These are phyloP conservation scores for Sorex fumeus DNA, from an alignment of 2,113 vertebrate genomes.

Conservation along the genomic window DNA sequence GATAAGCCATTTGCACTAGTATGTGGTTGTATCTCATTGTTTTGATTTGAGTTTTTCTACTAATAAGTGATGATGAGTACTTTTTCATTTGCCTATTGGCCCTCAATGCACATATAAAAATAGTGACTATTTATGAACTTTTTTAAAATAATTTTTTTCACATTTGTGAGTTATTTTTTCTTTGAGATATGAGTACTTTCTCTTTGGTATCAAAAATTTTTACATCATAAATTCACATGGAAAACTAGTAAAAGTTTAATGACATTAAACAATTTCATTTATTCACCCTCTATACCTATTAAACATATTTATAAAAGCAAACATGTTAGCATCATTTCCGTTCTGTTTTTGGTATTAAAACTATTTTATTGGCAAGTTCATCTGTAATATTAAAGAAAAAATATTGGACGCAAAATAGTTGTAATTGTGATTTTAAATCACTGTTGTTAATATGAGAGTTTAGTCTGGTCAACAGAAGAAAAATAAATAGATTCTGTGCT, in stretches of 20 bases:
- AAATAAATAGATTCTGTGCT: slow-evolving; percentile 78
- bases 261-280: too few species aligned
- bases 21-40: too few species aligned
- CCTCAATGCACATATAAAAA: background rate
- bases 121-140: background rate
- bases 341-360: slow-evolving; percentile 31
- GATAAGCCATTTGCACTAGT: too few species aligned
- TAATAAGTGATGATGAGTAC: too few species aligned
- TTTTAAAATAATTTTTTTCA: background rate
- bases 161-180: background rate
- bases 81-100: too few species aligned
- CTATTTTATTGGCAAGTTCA: background rate
- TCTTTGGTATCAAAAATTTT: background rate
- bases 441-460: slow-evolving; percentile 71
- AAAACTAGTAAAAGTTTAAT: background rate
- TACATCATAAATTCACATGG: background rate
- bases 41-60: too few species aligned
- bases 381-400: background rate
- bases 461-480: slow-evolving; percentile 63
- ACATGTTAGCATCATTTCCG: background rate
- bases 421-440: slow-evolving; percentile 44
- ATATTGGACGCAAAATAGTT: background rate
- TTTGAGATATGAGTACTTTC: background rate
- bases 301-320: background rate
- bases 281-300: too few species aligned